A percentile compares a stretch with the other conserved stretches of the same genome.
Conservation (phyloP, 1,140 invertebrate genomes). For the Episyrphus balteatus region DNA sequence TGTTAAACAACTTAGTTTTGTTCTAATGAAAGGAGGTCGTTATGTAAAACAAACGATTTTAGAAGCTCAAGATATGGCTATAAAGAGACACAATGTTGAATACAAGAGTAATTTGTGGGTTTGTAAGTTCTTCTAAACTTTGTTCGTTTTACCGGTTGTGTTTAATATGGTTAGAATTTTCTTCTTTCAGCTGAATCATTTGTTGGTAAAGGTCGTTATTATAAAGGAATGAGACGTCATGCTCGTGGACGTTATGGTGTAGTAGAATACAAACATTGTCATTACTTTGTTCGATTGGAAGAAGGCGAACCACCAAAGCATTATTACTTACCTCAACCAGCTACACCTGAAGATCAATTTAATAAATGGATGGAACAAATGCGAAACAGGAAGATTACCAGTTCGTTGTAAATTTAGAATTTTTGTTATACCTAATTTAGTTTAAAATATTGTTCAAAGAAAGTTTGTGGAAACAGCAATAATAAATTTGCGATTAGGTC, state of each 20-base stretch:
- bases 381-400: slow-evolving; percentile 55
- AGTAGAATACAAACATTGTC: slow-evolving; percentile 67
- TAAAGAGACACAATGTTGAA: slow-evolving; percentile 85
- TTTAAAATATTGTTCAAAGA: too few species aligned
- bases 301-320: slow-evolving; percentile 83
- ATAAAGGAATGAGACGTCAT: slow-evolving; percentile 78
- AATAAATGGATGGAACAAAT: slow-evolving; percentile 60
- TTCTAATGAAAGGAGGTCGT: slow-evolving; percentile 69
- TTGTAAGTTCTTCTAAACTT: slow-evolving; percentile 48
- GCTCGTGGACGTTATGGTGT: slow-evolving; percentile 54
- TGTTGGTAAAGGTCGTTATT: slow-evolving; percentile 55
- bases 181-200: slow-evolving; percentile 71
- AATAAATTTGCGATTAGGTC: too few species aligned
- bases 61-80: slow-evolving; percentile 81
- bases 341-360: slow-evolving; percentile 59
- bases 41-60: slow-evolving; percentile 68
- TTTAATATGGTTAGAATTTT: not conserved
- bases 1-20: slow-evolving; percentile 76
- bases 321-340: slow-evolving; percentile 58
- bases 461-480: too few species aligned
- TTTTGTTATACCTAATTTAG: too few species aligned
- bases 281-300: slow-evolving; percentile 84
- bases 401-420: slow-evolving; percentile 47
- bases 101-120: slow-evolving; percentile 94
- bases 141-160: not conserved